These are phyloP conservation scores for Lottia scabra DNA, from an alignment of 2,888 invertebrate genomes.

Conservation along the genomic window DNA sequence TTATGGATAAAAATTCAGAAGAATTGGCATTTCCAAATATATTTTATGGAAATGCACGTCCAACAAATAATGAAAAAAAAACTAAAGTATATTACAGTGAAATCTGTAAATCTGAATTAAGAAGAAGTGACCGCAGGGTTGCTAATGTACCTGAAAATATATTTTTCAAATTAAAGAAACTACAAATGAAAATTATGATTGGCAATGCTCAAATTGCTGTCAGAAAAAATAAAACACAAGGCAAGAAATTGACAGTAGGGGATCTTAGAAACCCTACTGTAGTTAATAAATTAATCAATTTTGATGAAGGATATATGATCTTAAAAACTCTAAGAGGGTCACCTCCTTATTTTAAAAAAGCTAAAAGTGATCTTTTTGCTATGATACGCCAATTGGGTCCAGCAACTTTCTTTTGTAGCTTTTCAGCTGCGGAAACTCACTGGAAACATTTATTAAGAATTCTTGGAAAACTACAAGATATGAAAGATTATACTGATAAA, in stretches of 20 bases:
- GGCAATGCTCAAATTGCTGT: not conserved
- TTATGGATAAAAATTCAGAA: not conserved
- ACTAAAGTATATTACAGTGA: not conserved
- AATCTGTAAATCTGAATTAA: not conserved
- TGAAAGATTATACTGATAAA: constrained; percentile 19
- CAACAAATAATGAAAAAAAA: not conserved
- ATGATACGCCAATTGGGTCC: constrained; percentile 37
- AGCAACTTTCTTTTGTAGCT: constrained; percentile 33
- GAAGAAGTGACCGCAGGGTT: not conserved
- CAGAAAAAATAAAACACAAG: not conserved
- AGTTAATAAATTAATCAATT: not conserved
- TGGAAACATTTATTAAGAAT: constrained; percentile 15
- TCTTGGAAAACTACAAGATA: constrained; percentile 23
- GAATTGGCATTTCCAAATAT: not conserved
- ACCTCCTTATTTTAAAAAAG: constrained; percentile 8
- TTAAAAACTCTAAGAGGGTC: constrained; percentile 22
- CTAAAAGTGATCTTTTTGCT: constrained; percentile 29
- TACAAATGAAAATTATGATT: not conserved
- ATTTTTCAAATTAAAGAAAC: not conserved
- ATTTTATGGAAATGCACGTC: constrained; percentile 1
- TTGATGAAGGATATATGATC: constrained; percentile 21
- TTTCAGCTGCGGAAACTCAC: constrained; percentile 34
- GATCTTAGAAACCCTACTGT: not conserved
- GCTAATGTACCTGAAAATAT: not conserved
- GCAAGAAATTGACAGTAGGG: not conserved